A percentile compares a stretch with the other conserved stretches of the same genome.
Evolutionary conservation across 2,797 vertebrate genomes (phyloP).

Genomic region (Champsocephalus esox): DNA sequence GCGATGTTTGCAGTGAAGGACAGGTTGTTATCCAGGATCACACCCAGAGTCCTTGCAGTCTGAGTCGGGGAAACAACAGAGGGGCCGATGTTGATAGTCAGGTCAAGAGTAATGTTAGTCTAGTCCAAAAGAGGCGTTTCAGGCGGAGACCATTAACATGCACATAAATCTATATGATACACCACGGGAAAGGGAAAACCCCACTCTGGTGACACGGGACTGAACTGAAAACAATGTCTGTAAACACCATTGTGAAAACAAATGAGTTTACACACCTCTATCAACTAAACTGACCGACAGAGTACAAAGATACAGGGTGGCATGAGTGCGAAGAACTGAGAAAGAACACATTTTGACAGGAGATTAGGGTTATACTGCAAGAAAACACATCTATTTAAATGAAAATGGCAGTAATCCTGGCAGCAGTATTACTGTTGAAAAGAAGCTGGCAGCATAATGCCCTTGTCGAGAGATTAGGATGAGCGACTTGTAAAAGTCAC

Average conservation of each 20-base stretch:
- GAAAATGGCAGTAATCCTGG: constrained; percentile 7
- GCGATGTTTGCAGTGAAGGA: too few species aligned
- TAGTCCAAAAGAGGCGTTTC: too few species aligned
- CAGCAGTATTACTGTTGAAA: neutral
- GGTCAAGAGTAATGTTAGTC: too few species aligned
- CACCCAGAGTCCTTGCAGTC: too few species aligned
- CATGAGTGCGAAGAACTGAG: constrained; percentile 4
- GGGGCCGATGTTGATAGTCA: too few species aligned
- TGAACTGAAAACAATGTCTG: constrained; percentile 24
- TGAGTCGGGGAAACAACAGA: too few species aligned
- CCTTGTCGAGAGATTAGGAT: constrained; percentile 3
- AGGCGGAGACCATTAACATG: too few species aligned
- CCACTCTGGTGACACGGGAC: constrained; percentile 24
- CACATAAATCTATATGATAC: too few species aligned
- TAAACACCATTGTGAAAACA: constrained; percentile 26
- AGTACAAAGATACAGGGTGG: constrained; percentile 13
- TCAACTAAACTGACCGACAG: constrained; percentile 29
- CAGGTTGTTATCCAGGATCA: too few species aligned
- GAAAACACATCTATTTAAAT: constrained; percentile 28
- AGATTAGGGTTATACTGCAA: constrained; percentile 7
- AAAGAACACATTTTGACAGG: constrained; percentile 17
- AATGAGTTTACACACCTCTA: constrained; percentile 18
- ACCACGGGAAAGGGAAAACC: too few species aligned
- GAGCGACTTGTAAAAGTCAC: neutral
- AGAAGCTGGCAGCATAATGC: neutral